These are phyloP conservation scores for Gavialis gangeticus DNA, from an alignment of 2,113 vertebrate genomes.

Conservation along the genomic window DNA sequence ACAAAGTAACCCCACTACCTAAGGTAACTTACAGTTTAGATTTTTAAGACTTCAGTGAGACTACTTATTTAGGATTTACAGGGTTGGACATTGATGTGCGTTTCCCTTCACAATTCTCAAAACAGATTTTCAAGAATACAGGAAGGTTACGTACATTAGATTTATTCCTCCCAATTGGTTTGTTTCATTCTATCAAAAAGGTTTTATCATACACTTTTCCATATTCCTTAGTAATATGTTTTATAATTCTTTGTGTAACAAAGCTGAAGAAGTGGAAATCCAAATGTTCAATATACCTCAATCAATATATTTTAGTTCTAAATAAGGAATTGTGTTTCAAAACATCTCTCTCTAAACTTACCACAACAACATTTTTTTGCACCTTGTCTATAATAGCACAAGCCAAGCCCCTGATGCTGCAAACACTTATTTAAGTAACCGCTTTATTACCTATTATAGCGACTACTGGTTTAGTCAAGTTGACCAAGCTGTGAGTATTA, in stretches of 20 bases:
- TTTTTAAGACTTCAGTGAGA: not conserved
- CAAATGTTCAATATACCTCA: too few relatives aligned
- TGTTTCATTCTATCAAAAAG: not conserved
- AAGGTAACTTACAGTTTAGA: too few relatives aligned
- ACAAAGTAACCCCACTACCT: not conserved
- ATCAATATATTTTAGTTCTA: too few relatives aligned
- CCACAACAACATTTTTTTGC: not conserved
- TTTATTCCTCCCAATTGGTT: not conserved
- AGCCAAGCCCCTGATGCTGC: not conserved
- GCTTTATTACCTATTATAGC: not conserved
- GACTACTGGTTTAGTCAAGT: not conserved
- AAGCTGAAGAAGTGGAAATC: too few relatives aligned
- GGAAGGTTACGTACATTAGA: not conserved
- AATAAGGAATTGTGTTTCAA: not conserved
- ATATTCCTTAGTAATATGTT: not conserved
- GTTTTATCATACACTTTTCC: not conserved
- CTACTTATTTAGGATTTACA: not conserved
- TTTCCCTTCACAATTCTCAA: not conserved
- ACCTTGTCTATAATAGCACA: too few relatives aligned
- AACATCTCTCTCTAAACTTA: not conserved
- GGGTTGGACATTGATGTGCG: not conserved
- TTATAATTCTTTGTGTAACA: not conserved
- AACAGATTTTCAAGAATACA: not conserved
- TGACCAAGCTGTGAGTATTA: not conserved
- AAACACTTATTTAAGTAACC: not conserved